Evolutionary conservation across 2,113 vertebrate species (phyloP).

Genomic region (Carollia perspicillata): DNA sequence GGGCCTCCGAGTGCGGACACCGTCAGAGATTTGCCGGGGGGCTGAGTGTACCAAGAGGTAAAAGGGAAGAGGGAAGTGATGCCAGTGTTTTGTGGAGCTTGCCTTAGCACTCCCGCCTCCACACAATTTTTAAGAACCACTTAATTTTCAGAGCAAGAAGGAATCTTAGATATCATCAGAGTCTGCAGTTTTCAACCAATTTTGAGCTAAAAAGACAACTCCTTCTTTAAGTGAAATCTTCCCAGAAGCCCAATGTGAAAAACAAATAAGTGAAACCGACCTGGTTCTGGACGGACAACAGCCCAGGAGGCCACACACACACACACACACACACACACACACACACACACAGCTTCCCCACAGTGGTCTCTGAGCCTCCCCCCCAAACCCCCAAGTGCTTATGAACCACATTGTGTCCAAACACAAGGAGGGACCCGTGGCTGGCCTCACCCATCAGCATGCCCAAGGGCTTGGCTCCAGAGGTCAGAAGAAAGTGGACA

Average conservation of each 20-base stretch:
- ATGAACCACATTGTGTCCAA: background rate
- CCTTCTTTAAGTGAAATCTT: slow-evolving; percentile 36
- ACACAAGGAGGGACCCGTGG: background rate
- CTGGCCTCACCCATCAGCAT: background rate
- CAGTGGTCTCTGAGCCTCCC: background rate
- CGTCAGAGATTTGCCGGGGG: background rate
- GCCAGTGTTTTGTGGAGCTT: background rate
- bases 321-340: background rate
- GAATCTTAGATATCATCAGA: slow-evolving; percentile 11
- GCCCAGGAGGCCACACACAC: background rate
- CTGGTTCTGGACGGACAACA: background rate
- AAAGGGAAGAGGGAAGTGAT: background rate
- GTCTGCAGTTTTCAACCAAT: slow-evolving; percentile 47
- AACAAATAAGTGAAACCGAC: background rate
- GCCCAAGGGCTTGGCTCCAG: background rate
- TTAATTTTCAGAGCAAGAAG: slow-evolving; percentile 37
- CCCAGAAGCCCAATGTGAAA: background rate
- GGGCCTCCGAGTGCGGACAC: background rate
- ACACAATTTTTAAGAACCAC: background rate
- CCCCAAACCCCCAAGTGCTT: background rate
- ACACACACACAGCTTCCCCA: background rate
- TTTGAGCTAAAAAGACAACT: slow-evolving; percentile 18
- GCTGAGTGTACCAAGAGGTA: background rate
- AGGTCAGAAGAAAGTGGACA: background rate
- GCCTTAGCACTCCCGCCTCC: background rate